Conservation (phyloP, 2,888 invertebrate species). For the Bombylius major region DNA sequence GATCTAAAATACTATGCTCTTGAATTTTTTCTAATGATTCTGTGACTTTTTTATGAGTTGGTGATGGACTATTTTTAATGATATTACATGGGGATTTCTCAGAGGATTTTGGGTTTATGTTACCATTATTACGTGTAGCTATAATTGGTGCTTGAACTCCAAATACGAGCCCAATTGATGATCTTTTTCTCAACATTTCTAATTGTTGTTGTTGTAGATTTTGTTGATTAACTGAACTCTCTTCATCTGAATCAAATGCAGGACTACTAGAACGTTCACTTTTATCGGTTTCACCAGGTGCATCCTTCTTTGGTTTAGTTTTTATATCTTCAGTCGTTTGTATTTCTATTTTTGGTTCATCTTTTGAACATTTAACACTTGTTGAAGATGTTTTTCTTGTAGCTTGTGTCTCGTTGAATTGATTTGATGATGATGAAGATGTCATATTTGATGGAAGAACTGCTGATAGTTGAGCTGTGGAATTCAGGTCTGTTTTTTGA, state of each 20-base stretch:
- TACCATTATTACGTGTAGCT: conserved; percentile 28
- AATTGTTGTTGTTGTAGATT: conserved; percentile 26
- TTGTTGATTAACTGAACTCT: conserved; percentile 50
- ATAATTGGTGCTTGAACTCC: conserved; percentile 34
- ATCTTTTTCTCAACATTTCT: conserved; percentile 30
- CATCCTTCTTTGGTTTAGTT: conserved; percentile 37
- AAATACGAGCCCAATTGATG: conserved; percentile 35
- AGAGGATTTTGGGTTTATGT: conserved; percentile 16
- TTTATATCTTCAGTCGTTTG: conserved; percentile 43
- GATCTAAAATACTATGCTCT: conserved; percentile 11
- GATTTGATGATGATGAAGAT: conserved; percentile 22
- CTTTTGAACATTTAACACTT: conserved; percentile 22
- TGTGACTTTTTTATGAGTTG: neutral
- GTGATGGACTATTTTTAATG: conserved; percentile 24
- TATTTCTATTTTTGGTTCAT: conserved; percentile 39
- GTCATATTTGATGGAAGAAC: conserved; percentile 19
- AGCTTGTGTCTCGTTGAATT: conserved; percentile 16
- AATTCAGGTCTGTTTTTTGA: conserved; percentile 38
- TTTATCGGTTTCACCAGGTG: conserved; percentile 45
- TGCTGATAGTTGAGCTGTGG: conserved; percentile 17
- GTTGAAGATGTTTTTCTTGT: conserved; percentile 15
- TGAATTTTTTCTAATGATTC: conserved; percentile 9
- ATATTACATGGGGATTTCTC: conserved; percentile 1
- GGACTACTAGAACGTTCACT: conserved; percentile 81
- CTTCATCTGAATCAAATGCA: conserved; percentile 91